Evolutionary conservation across 2,797 vertebrate genomes (phyloP).

Genomic region (Loriculus beryllinus): DNA sequence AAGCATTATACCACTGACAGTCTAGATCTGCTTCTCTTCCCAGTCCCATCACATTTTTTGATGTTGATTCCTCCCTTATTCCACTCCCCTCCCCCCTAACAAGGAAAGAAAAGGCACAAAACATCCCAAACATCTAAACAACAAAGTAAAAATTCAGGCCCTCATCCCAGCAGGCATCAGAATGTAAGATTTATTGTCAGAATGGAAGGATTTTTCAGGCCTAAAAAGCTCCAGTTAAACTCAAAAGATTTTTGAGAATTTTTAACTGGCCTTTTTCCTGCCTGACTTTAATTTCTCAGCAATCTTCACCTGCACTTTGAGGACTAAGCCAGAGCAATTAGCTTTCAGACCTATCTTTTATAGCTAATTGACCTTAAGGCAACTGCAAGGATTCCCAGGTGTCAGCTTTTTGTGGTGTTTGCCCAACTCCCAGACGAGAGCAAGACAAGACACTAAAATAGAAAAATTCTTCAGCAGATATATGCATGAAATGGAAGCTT

Average conservation of each 20-base stretch:
- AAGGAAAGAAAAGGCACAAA: not conserved
- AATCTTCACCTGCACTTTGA: conserved; percentile 2
- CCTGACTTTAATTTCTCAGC: not conserved
- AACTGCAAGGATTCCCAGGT: conserved; percentile 18
- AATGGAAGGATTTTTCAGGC: not conserved
- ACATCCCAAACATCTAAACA: not conserved
- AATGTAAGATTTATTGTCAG: not conserved
- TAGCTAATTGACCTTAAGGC: conserved; percentile 47
- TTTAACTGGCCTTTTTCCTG: not conserved
- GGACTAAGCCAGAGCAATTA: conserved; percentile 34
- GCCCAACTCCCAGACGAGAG: conserved; percentile 13
- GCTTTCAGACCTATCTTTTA: conserved; percentile 45
- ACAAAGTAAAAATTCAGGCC: not conserved
- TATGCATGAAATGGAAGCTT: not conserved
- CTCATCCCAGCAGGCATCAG: not conserved
- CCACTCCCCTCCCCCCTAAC: fast-evolving
- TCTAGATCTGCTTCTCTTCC: not conserved
- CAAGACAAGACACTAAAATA: conserved; percentile 24
- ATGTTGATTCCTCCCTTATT: not conserved
- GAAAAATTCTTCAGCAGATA: not conserved
- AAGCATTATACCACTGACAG: not conserved
- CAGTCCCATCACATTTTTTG: not conserved
- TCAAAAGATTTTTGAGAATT: not conserved
- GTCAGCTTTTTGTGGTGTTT: conserved; percentile 33
- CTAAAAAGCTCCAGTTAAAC: not conserved